Evolutionary conservation across 1,140 invertebrate species (phyloP).

Genomic region (Pseudoatta argentina): DNA sequence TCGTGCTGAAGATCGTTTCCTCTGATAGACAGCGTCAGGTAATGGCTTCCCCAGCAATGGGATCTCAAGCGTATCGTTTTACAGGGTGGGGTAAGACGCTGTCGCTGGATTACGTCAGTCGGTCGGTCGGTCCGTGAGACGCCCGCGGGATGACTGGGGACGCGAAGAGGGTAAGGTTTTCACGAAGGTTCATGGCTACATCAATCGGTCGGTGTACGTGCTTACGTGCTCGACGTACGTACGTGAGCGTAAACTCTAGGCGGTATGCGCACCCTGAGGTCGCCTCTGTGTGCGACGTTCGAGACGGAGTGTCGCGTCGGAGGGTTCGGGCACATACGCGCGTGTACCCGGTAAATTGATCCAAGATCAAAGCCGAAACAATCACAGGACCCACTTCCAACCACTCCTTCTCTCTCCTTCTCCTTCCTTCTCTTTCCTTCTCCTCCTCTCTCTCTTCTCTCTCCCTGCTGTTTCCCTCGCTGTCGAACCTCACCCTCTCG

Average conservation of each 20-base stretch:
- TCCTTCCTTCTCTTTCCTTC: background rate
- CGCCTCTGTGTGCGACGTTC: conserved; percentile 50
- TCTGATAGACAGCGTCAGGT: conserved; percentile 66
- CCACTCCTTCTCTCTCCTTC: conserved; percentile 34
- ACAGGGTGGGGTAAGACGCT: conserved; percentile 68
- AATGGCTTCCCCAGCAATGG: conserved; percentile 72
- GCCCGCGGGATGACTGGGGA: background rate
- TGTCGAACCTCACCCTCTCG: conserved; percentile 31
- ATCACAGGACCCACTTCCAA: conserved; percentile 84
- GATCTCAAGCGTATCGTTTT: conserved; percentile 81
- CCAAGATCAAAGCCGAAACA: conserved; percentile 87
- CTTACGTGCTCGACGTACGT: background rate
- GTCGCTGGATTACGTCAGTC: conserved; percentile 70
- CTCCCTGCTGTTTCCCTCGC: background rate
- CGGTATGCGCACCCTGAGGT: background rate
- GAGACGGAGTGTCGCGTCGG: conserved; percentile 65
- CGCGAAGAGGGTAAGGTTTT: conserved; percentile 15
- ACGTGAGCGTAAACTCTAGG: conserved; percentile 16
- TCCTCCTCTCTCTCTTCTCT: background rate
- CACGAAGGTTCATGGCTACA: conserved; percentile 60
- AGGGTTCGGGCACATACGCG: conserved; percentile 75
- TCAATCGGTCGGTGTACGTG: conserved; percentile 22
- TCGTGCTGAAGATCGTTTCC: conserved; percentile 58
- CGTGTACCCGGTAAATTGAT: conserved; percentile 86
- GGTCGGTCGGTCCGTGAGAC: conserved; percentile 26